A percentile compares a stretch with the other conserved stretches of the same genome.
These are phyloP conservation scores for Cynaeus angustus DNA, from an alignment of 2,888 invertebrate genomes.

Conservation along the genomic window DNA sequence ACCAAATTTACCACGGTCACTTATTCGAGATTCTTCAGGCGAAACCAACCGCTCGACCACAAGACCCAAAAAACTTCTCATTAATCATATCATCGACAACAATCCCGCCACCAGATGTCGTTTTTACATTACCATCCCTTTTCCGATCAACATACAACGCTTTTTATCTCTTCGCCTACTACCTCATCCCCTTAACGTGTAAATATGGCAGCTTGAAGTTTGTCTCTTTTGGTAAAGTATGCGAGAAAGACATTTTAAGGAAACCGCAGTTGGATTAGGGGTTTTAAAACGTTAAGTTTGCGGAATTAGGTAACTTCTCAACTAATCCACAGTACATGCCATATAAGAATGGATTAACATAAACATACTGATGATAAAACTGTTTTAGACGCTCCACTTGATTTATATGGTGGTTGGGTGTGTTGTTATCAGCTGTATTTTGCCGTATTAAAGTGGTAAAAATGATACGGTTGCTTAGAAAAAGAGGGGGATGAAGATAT, in stretches of 20 bases:
- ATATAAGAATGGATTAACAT: conserved; percentile 67
- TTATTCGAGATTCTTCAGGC: conserved; percentile 16
- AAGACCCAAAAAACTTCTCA: conserved; percentile 10
- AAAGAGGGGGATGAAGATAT: conserved; percentile 31
- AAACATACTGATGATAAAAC: conserved; percentile 58
- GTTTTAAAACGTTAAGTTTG: conserved; percentile 66
- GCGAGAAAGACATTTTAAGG: conserved; percentile 53
- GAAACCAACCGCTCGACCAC: conserved; percentile 14
- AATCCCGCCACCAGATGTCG: conserved; percentile 17
- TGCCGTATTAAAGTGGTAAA: conserved; percentile 17
- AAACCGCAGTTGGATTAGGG: conserved; percentile 56
- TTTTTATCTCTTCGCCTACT: neutral
- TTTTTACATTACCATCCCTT: neutral
- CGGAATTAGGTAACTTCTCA: conserved; percentile 65
- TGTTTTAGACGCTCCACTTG: conserved; percentile 29
- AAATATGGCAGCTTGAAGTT: conserved; percentile 37
- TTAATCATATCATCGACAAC: conserved; percentile 25
- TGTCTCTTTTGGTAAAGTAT: conserved; percentile 35
- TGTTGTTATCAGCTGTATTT: conserved; percentile 13
- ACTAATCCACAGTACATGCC: conserved; percentile 63
- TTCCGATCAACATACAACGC: too few relatives aligned
- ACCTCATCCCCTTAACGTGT: conserved; percentile 1
- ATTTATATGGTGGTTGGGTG: conserved; percentile 13
- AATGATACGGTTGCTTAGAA: conserved; percentile 6
- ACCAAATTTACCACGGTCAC: conserved; percentile 25